Evolutionary conservation across 2,113 vertebrate species (phyloP), one percentile per base, ranked within the genome.

Genomic region (Grus americana): DNA sequence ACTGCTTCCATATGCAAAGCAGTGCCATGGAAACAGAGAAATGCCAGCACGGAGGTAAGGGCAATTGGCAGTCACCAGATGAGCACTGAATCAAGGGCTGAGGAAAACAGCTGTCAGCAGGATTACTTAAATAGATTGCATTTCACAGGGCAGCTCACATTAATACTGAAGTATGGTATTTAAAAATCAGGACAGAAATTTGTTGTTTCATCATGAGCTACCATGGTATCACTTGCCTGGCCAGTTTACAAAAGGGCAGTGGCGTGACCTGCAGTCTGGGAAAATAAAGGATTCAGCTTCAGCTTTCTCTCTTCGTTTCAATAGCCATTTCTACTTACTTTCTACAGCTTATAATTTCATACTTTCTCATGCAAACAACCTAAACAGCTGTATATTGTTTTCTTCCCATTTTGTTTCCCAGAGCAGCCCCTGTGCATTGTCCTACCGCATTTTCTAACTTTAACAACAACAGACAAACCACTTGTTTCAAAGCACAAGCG

Each of bases 1-100:
- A 3, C 93, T 44, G 72, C 95, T 88, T 96, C 95, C 88, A 49
- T 86, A 90, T 91, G 97, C 95, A 93, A 80, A 97, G 95, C 94
- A 97, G 91, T 50, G 80, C 97, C 97, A 98, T 97, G 97, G 97
- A 97, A 98, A 98, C 97, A 40, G 75, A 79, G 90, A 89, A 81
- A 86, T 92, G 93, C 96, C 88, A 54, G 47, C 10, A 57, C 5
- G 7, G 80, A 19, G 18, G 72, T 81, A 73, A 97, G 94, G 94
- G 97, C 95, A 71, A 82, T 59, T 8, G 0, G 93, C 93, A 94
- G 86, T 59, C 91, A 97, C 81, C 96, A 97, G 93, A 96, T 80
- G 94, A 96, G 76, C 95, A 65, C 86, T 44, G 93, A 96, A 88
- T 93, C 58, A 87, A 93, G 94, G 88, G 81, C 91, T 76, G 91